Evolutionary conservation across 1,140 invertebrate species (phyloP).

Genomic region (Phymastichus coffea): DNA sequence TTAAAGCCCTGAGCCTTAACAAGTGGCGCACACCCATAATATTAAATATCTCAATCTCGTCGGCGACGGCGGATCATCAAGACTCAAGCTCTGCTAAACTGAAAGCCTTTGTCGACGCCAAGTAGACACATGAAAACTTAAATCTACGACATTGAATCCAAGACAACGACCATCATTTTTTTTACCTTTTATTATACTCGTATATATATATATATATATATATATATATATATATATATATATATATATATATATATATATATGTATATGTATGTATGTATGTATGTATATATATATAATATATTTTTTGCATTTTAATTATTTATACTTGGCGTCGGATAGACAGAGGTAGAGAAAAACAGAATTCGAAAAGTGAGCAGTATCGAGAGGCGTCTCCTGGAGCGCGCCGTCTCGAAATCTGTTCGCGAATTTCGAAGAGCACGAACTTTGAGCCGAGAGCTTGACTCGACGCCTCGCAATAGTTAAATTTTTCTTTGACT

Average conservation of each 20-base stretch:
- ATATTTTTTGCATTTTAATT: background rate
- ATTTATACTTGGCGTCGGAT: background rate
- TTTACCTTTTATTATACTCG: too few species aligned
- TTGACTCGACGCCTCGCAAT: conserved; percentile 31
- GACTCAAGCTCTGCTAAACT: conserved; percentile 23
- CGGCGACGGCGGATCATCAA: background rate
- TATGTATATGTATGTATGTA: background rate
- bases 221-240: background rate
- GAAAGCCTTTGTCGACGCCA: conserved; percentile 8
- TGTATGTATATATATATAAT: background rate
- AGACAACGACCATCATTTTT: background rate
- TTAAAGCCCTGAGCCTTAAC: conserved; percentile 20
- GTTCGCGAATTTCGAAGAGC: background rate
- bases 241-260: background rate
- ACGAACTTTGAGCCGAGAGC: conserved; percentile 41
- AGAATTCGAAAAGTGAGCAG: too few species aligned
- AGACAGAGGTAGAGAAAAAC: too few species aligned
- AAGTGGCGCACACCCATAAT: conserved; percentile 24
- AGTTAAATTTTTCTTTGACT: conserved; percentile 36
- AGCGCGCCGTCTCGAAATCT: background rate
- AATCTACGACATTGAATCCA: conserved; percentile 18
- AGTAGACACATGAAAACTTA: conserved; percentile 1
- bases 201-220: background rate
- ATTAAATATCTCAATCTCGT: conserved; percentile 22
- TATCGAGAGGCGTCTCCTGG: too few species aligned